Conservation (phyloP, 2,797 vertebrate genomes). For the Nannoperca obscura region DNA sequence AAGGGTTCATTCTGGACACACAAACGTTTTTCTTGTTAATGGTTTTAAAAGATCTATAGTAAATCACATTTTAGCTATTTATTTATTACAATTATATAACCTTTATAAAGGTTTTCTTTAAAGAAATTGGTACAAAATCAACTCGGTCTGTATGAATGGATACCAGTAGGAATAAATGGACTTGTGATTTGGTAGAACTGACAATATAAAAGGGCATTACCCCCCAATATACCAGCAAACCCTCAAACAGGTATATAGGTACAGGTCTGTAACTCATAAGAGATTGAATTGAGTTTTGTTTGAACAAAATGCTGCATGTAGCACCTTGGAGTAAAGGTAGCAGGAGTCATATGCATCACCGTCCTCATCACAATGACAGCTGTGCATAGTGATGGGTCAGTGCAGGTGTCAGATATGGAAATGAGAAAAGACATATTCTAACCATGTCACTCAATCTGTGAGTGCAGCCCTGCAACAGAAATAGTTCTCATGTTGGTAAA, state of each 20-base stretch:
- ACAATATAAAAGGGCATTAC: background rate
- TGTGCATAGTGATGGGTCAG: background rate
- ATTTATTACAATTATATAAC: background rate
- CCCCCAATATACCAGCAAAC: no score
- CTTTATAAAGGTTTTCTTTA: background rate
- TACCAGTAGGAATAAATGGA: background rate
- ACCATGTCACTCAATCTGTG: background rate
- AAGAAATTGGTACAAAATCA: background rate
- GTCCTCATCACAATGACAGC: background rate
- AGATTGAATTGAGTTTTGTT: background rate
- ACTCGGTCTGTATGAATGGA: background rate
- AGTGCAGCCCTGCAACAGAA: slow-evolving; percentile 1
- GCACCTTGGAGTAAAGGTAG: background rate
- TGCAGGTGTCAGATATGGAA: background rate
- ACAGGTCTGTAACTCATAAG: background rate
- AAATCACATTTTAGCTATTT: background rate
- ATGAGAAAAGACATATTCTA: background rate
- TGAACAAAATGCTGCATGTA: background rate
- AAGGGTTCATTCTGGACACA: no score
- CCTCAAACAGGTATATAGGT: no score
- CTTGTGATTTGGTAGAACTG: background rate
- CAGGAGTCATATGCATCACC: background rate
- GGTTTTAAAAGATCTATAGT: background rate
- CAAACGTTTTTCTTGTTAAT: no score
- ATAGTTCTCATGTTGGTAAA: background rate